Base-by-base conservation (phyloP, 2,797 vertebrate species). In the Vespertilio murinus region DNA sequence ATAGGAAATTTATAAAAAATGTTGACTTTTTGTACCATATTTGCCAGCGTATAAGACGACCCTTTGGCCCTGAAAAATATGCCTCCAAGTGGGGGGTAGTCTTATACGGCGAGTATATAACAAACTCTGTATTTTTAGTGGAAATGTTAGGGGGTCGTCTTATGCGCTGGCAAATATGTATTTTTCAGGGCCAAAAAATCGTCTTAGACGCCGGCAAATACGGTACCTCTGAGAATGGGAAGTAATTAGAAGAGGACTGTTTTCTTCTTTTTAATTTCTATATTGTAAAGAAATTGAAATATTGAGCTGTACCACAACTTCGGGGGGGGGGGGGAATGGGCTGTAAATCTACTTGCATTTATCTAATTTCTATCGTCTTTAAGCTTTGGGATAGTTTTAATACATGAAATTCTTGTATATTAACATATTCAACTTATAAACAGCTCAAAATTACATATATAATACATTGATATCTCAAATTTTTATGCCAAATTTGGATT, bases 251-350 rank as follows among this genome's bases (percentile, higher is more conserved):
- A 59, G 54, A 91, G 28, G 38, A 89, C 33, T 74, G 67, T n/a
- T 40, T 23, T 88, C 94, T 95, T 75, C 86, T 17, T 28, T 88
- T 82, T 85, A 80, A 74, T 93, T 16, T 25, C 65, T 81, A 11
- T 23, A 33, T 4, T 93, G 65, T 7, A 88, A 93, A 80, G 22
- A 88, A 87, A 65, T 88, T 92, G 70, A 90, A 96, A 82, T 91
- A 20, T 88, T 95, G 85, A 85, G 16, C 17, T 88, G 1, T 87
- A 40, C 20, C 4, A 33, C 14, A 22, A 73, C 20, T 94, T 92
- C 38, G 54, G 23, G 7, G 40, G 4, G 23, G 7, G 40, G 4
- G 22, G 16, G 42, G 74, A 90, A 88, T 81, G 49, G 79, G 54
- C 30, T 47, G 0, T 81, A 94, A 93, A 73, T 73, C 12, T 94